phyloP scores from a whole-genome alignment of 2,113 vertebrate genomes.

The Neopipo cinnamomea region DNA sequence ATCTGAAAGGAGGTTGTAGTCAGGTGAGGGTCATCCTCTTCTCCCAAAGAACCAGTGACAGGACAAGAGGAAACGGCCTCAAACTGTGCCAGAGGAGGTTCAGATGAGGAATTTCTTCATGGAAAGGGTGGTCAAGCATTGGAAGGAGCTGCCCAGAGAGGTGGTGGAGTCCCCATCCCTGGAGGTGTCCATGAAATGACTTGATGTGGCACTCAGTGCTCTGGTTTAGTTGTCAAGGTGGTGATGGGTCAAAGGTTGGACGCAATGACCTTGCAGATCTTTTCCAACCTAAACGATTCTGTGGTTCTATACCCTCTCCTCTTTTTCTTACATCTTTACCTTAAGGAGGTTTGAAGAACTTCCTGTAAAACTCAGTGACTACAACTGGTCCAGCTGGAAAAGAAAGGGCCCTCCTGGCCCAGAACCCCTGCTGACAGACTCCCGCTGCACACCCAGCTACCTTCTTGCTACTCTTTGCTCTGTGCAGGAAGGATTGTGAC shows the following conservation, averaged over 20 bases:
- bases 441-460: fast-evolving
- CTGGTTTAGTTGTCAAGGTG: background rate
- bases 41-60: background rate
- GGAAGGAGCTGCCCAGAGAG: fast-evolving
- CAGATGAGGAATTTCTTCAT: background rate
- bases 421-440: background rate
- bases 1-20: background rate
- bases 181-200: background rate
- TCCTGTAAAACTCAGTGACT: background rate
- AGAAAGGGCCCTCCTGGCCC: background rate
- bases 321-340: background rate
- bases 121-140: background rate
- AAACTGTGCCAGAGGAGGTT: background rate
- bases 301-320: background rate
- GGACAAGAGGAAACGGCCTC: background rate
- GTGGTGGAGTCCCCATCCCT: background rate
- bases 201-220: background rate
- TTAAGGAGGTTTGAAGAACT: fast-evolving
- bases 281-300: background rate
- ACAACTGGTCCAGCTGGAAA: background rate
- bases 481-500: background rate
- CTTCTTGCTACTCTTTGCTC: background rate
- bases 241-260: background rate
- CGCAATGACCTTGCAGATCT: background rate
- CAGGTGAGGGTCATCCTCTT: fast-evolving